Evolutionary conservation across 2,113 vertebrate genomes (phyloP).

Genomic region (Psephotus haematonotus): DNA sequence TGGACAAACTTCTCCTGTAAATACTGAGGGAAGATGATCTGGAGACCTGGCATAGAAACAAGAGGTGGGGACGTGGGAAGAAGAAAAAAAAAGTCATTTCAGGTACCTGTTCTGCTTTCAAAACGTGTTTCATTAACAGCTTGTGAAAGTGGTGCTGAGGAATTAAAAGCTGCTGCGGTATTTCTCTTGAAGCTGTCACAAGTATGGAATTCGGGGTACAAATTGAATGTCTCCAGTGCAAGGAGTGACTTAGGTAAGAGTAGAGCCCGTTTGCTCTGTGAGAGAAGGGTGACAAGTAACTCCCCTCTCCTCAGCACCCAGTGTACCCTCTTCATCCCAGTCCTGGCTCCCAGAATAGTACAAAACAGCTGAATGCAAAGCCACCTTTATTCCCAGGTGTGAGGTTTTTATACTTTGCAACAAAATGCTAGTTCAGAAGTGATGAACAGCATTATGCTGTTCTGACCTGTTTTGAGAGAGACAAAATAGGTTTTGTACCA

Average conservation of each 20-base stretch:
- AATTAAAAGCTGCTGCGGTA: not conserved
- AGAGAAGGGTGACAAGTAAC: not conserved
- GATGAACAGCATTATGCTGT: not conserved
- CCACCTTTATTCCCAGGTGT: not conserved
- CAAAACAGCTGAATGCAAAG: not conserved
- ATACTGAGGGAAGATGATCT: constrained; percentile 98
- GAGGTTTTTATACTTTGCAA: rapidly evolving
- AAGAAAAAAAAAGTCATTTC: not conserved
- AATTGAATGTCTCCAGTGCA: not conserved
- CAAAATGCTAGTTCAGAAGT: not conserved
- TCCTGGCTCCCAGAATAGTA: not conserved
- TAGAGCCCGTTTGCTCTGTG: not conserved
- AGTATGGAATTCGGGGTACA: not conserved
- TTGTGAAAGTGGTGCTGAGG: not conserved
- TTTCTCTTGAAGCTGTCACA: not conserved
- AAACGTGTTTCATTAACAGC: constrained; percentile 50
- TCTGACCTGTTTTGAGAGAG: constrained; percentile 2
- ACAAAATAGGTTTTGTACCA: not conserved
- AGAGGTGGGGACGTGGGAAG: not conserved
- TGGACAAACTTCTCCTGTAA: constrained; percentile 99
- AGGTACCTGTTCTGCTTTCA: not conserved
- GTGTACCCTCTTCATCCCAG: not conserved
- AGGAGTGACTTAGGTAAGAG: not conserved
- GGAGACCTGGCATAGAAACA: constrained; percentile 83
- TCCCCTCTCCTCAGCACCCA: not conserved